A percentile compares a stretch with the other conserved stretches of the same genome.
Conservation (phyloP, 2,113 vertebrate genomes). For the Glaucidium brasilianum region DNA sequence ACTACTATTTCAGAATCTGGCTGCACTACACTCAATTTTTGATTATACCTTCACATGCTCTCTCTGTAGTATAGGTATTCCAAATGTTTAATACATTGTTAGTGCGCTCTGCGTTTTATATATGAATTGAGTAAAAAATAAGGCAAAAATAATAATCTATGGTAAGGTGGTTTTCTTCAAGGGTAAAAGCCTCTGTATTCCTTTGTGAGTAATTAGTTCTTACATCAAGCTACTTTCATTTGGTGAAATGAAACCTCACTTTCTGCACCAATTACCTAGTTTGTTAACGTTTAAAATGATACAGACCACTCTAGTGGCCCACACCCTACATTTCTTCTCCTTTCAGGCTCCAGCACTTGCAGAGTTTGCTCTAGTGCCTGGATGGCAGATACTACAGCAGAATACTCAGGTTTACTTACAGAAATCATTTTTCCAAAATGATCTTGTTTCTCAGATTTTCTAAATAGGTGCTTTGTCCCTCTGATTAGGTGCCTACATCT, state of each 20-base stretch:
- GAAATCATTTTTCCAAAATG: not conserved
- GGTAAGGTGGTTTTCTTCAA: not conserved
- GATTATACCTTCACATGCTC: accelerated
- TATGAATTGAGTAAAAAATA: not conserved
- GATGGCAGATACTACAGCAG: not conserved
- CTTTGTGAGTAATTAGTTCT: not conserved
- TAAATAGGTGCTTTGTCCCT: not conserved
- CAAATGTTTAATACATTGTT: not conserved
- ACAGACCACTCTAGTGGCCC: accelerated
- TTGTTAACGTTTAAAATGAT: not conserved
- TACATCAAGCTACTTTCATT: not conserved
- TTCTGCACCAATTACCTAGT: not conserved
- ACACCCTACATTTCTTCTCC: not conserved
- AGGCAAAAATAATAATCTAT: not conserved
- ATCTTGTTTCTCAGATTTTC: not conserved
- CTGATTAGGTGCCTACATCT: not conserved
- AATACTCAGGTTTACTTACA: not conserved
- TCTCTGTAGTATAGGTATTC: not conserved
- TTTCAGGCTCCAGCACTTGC: not conserved
- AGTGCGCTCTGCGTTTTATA: not conserved
- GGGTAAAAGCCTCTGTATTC: not conserved
- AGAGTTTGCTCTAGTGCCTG: not conserved
- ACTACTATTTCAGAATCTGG: not conserved
- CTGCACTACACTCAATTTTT: not conserved
- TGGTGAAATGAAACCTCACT: not conserved